Conservation (phyloP, 2,888 invertebrate species). For the Herminia tarsipennalis region DNA sequence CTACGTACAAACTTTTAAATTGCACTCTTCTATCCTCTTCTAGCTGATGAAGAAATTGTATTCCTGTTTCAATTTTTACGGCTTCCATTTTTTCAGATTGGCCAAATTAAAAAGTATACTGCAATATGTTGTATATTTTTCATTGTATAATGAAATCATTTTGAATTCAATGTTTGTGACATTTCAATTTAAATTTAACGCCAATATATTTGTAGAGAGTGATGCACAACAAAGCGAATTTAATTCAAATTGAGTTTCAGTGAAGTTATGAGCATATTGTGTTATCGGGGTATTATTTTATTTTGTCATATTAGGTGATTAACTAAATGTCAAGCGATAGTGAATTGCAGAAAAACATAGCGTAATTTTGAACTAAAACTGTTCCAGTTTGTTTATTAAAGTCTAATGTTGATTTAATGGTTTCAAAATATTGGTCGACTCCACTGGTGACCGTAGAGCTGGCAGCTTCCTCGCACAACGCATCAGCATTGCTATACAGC, state of each 20-base stretch:
- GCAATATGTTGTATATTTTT: constrained; percentile 26
- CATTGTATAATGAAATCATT: constrained; percentile 40
- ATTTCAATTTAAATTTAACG: constrained; percentile 45
- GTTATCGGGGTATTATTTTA: background rate
- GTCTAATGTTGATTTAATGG: too few relatives aligned
- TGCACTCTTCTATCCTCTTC: constrained; percentile 27
- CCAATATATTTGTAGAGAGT: constrained; percentile 35
- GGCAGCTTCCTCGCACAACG: too few relatives aligned
- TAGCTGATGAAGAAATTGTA: constrained; percentile 1
- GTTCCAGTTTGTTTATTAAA: too few relatives aligned
- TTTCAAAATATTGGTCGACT: too few relatives aligned
- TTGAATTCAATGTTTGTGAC: constrained; percentile 36
- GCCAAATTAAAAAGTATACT: constrained; percentile 40
- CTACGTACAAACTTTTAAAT: constrained; percentile 38
- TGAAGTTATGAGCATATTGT: constrained; percentile 9
- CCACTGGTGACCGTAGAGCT: too few relatives aligned
- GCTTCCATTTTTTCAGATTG: constrained; percentile 35
- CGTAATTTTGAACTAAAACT: too few relatives aligned
- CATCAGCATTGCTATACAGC: too few relatives aligned
- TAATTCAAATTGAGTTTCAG: constrained; percentile 34
- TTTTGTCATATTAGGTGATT: background rate
- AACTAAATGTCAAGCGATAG: background rate
- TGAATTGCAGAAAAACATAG: too few relatives aligned
- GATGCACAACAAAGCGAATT: constrained; percentile 29
- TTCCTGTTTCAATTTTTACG: constrained; percentile 23